Base-by-base conservation (phyloP, 1,140 invertebrate genomes). In the Lasioglossum albipes region DNA sequence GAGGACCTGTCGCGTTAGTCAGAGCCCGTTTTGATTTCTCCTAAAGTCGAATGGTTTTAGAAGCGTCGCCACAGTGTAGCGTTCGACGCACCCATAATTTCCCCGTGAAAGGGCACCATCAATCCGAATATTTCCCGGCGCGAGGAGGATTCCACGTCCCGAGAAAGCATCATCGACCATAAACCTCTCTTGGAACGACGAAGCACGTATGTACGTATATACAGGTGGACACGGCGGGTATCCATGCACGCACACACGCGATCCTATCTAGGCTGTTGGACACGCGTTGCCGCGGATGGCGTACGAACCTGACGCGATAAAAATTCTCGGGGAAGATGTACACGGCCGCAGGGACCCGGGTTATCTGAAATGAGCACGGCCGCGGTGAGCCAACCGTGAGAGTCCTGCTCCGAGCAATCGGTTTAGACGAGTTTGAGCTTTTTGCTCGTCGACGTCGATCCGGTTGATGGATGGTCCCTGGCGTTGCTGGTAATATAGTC, bases 371-470 rank as follows among this genome's bases (percentile, higher is more conserved):
- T 49, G 83, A 84, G 57, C 66, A n/a, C 69, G 54, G 31, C 42
- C 72, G 36, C 36, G 36, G 36, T 27, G 45, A 42, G 45, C 76
- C 61, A 45, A 85, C 64, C 83, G 78, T 84, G 83, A 82, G 83
- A 84, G 74, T 52, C 9, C 10, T 20, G 78, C 59, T 52, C 66
- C 4, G 70, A 74, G 84, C 83, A 71, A 85, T 85, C 84, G 70
- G 75, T 78, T 84, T 82, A 84, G 84, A 85, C 79, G 83, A 85
- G 83, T 69, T 9, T 20, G 75, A 85, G 83, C 74, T 85, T 85
- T 84, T 85, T 85, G 75, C 83, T 84, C 83, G 79, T 84, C 84
- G 67, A 66, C 27, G 54, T 69, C 45, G 83, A 84, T 77, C 84
- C 79, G 66, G 84, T 85, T 85, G 84, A 85, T 84, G 83, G 79